Percentiles rank a stretch among this genome's conserved stretches.
Conservation (phyloP, 2,797 vertebrate genomes). For the Rhinogobio ventralis region DNA sequence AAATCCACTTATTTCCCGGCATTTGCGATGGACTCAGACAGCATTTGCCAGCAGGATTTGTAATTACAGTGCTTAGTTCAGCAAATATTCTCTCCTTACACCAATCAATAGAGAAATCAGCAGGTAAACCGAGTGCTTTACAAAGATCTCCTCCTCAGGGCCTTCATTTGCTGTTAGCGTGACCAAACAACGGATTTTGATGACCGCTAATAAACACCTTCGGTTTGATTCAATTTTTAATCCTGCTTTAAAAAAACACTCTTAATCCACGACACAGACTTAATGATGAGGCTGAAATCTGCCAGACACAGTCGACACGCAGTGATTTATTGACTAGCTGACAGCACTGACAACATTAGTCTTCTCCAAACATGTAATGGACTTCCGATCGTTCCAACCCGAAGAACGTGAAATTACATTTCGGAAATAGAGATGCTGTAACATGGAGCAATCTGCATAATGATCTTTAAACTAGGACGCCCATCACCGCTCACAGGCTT, state of each 20-base stretch:
- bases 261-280: constrained; percentile 19
- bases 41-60: neutral
- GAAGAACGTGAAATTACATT: constrained; percentile 57
- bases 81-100: constrained; percentile 26
- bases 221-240: constrained; percentile 24
- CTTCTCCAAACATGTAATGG: constrained; percentile 59
- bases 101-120: constrained; percentile 28
- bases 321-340: constrained; percentile 50
- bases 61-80: constrained; percentile 37
- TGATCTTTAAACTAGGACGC: constrained; percentile 59
- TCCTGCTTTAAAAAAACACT: neutral
- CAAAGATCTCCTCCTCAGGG: neutral
- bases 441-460: constrained; percentile 62
- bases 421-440: constrained; percentile 49
- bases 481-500: constrained; percentile 8
- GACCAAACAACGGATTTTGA: neutral
- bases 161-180: neutral
- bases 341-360: constrained; percentile 47
- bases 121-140: constrained; percentile 17
- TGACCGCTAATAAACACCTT: constrained; percentile 31
- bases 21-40: neutral
- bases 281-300: constrained; percentile 42
- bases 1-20: neutral
- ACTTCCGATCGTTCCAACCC: constrained; percentile 53
- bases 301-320: neutral